Base-by-base conservation (phyloP, 2,888 invertebrate genomes). In the Drosophila acutilabella region DNA sequence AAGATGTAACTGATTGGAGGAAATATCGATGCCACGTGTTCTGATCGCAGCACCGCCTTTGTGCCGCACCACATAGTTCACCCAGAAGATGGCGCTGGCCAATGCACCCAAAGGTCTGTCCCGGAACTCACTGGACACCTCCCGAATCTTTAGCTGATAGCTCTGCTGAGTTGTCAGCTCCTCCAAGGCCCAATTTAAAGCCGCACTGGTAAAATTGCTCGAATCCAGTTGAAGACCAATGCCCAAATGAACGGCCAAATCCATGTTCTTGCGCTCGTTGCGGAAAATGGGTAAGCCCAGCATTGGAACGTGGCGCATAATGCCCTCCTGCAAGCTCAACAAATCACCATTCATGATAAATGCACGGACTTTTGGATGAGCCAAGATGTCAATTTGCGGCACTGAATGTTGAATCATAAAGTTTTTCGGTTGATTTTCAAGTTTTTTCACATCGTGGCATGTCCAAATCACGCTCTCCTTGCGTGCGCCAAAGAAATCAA, bases 341-440 rank as follows among this genome's bases (percentile, higher is more conserved):
- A 92, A 68, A 53, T 92, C 92, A 0, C 93, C 93, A 60, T 93
- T 93, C 60, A 92, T 92, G 4, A 93, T 90, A 70, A 93, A 93
- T 0, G 91, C 79, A 41, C 90, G 91, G 0, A 93, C 77, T 64
- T 92, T 92, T 0, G 93, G 93, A 89, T 93, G 93, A 2, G 92
- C 93, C 71, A 92, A 64, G 16, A 94, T 91, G 75, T 93, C 93
- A 50, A 92, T 92, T 76, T 94, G 94, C 1, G 94, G 93, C 23
- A 94, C 89, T 90, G 93, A 93, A 72, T 93, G 93, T 47, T 91
- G 91, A 6, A 93, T 76, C 74, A 93, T 90, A 0, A 94, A 82
- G 79, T 93, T 93, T 48, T 89, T 80, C 2, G 93, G 92, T 58
- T 92, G 64, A 4, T 90, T 90, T 0, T 88, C 81, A 2, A 91